phyloP scores from a whole-genome alignment of 2,113 vertebrate genomes.

The Pholis gunnellus region DNA sequence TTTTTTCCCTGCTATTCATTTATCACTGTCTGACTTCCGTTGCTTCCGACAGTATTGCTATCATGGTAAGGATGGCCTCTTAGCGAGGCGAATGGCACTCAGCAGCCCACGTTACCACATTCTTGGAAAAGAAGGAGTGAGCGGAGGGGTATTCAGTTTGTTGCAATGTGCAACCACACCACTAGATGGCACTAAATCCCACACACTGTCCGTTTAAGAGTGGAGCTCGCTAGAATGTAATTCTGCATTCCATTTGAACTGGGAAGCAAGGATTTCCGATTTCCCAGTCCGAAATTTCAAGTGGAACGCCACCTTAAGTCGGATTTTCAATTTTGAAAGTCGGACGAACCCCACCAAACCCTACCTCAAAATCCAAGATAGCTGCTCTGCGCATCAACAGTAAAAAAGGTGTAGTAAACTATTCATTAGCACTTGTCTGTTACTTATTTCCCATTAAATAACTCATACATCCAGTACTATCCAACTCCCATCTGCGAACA shows the following conservation, averaged over 20 bases:
- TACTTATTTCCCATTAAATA: background rate
- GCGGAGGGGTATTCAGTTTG: no score
- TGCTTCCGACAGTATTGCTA: no score
- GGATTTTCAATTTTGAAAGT: background rate
- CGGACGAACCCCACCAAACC: background rate
- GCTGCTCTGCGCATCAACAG: background rate
- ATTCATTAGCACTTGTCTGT: background rate
- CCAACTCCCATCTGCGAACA: background rate
- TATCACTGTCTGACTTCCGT: background rate
- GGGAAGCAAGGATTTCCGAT: no score
- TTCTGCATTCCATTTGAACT: background rate
- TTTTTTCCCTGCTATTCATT: background rate
- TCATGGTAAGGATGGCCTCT: no score
- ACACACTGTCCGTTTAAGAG: no score
- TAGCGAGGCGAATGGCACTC: no score
- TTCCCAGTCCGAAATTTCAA: no score
- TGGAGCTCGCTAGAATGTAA: background rate
- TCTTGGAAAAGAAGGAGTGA: no score
- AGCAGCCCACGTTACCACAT: no score
- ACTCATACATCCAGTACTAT: background rate
- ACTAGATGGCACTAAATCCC: no score
- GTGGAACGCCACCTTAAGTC: background rate
- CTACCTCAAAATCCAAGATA: background rate
- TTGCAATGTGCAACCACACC: no score
- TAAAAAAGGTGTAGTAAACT: background rate